Evolutionary conservation across 2,888 invertebrate genomes (phyloP).

Genomic region (Coremacera marginata): DNA sequence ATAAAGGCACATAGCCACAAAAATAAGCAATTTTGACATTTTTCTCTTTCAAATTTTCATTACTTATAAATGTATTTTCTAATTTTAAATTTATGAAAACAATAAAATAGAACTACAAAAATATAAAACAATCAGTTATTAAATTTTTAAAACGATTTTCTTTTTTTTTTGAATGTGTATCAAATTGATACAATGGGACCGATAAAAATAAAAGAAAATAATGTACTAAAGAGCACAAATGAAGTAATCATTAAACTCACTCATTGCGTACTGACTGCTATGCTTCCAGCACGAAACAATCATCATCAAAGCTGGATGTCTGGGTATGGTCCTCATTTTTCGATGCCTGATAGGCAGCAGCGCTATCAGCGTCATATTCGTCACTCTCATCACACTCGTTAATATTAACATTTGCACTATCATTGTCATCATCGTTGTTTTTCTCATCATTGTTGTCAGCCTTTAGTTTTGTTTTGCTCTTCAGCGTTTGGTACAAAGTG

Average conservation of each 20-base stretch:
- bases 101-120: too few relatives aligned
- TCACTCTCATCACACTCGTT: slow-evolving; percentile 13
- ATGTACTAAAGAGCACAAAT: background rate
- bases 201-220: too few relatives aligned
- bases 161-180: too few relatives aligned
- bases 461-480: slow-evolving; percentile 14
- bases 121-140: too few relatives aligned
- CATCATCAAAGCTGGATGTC: slow-evolving; percentile 57
- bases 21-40: too few relatives aligned
- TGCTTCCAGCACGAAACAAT: slow-evolving; percentile 53
- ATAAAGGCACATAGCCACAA: too few relatives aligned
- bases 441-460: slow-evolving; percentile 29
- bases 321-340: slow-evolving; percentile 47
- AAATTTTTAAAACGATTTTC: too few relatives aligned
- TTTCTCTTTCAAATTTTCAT: too few relatives aligned
- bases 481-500: slow-evolving; percentile 3
- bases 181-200: too few relatives aligned
- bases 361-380: slow-evolving; percentile 30
- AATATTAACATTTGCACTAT: slow-evolving; percentile 25
- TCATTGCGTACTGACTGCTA: slow-evolving; percentile 55
- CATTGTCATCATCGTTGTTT: slow-evolving; percentile 16
- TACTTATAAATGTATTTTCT: too few relatives aligned
- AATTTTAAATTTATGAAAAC: too few relatives aligned
- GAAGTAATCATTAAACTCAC: slow-evolving; percentile 56
- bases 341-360: background rate